These are phyloP conservation scores for Choloepus didactylus DNA, from an alignment of 2,797 vertebrate species.

Conservation along the genomic window DNA sequence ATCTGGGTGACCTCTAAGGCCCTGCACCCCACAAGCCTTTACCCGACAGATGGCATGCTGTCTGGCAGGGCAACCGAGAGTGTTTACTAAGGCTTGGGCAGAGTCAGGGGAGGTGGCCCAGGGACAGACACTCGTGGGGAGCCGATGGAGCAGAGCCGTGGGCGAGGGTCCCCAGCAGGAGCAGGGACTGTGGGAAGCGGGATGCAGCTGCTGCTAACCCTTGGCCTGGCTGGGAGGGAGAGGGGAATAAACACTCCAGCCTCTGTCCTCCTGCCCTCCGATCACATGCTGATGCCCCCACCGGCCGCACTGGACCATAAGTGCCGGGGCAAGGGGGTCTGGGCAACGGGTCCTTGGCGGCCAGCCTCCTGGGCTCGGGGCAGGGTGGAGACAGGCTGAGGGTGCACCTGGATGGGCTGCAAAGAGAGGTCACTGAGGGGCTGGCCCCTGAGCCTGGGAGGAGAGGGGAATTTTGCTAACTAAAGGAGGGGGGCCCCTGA, in stretches of 20 bases:
- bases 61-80: not conserved
- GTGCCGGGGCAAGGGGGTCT: not conserved
- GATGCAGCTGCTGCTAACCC: too few species aligned
- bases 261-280: not conserved
- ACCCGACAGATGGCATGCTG: constrained; percentile 14
- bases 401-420: too few species aligned
- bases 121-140: not conserved
- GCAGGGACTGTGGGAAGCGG: not conserved
- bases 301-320: not conserved
- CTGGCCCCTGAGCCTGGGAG: not conserved
- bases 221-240: not conserved
- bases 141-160: accelerated
- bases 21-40: not conserved
- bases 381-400: not conserved
- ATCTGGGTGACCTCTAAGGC: not conserved
- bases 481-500: not conserved
- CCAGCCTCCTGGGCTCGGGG: not conserved
- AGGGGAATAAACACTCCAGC: not conserved
- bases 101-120: not conserved
- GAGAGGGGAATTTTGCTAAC: not conserved
- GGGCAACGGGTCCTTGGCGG: not conserved
- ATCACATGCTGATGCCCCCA: too few species aligned
- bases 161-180: not conserved
- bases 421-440: not conserved
- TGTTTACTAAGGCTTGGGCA: constrained; percentile 43